Percentiles rank a stretch among this genome's conserved stretches.
Evolutionary conservation across 2,113 vertebrate genomes (phyloP).

Genomic region (Dolichotis patagonum): DNA sequence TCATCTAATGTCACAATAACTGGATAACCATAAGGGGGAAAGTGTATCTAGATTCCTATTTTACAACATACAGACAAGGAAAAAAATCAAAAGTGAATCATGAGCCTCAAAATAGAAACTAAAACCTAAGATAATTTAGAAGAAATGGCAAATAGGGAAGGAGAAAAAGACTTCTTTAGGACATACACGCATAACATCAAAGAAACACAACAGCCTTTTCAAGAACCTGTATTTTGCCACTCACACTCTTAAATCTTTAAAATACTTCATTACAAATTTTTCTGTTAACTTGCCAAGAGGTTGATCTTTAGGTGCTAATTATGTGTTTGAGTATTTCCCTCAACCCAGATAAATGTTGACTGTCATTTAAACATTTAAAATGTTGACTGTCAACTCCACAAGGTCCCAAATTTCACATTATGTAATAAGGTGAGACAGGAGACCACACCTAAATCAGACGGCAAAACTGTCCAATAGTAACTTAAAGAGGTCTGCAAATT

Average conservation of each 20-base stretch:
- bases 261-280: conserved; percentile 20
- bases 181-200: not conserved
- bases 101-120: not conserved
- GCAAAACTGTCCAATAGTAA: not conserved
- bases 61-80: not conserved
- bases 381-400: not conserved
- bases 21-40: not conserved
- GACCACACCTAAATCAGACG: not conserved
- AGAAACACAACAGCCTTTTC: not conserved
- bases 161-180: not conserved
- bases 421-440: not conserved
- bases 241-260: conserved; percentile 40
- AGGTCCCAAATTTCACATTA: not conserved
- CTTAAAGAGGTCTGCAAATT: not conserved
- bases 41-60: not conserved
- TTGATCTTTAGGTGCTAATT: not conserved
- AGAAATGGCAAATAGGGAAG: not conserved
- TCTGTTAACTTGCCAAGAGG: not conserved
- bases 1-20: not conserved
- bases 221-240: not conserved
- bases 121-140: not conserved
- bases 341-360: conserved; percentile 2
- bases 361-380: conserved; percentile 40
- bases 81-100: not conserved
- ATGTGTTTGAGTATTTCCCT: not conserved